Evolutionary conservation across 2,113 vertebrate genomes (phyloP), one percentile per base, ranked within the genome.

Genomic region (Engraulis encrasicolus): DNA sequence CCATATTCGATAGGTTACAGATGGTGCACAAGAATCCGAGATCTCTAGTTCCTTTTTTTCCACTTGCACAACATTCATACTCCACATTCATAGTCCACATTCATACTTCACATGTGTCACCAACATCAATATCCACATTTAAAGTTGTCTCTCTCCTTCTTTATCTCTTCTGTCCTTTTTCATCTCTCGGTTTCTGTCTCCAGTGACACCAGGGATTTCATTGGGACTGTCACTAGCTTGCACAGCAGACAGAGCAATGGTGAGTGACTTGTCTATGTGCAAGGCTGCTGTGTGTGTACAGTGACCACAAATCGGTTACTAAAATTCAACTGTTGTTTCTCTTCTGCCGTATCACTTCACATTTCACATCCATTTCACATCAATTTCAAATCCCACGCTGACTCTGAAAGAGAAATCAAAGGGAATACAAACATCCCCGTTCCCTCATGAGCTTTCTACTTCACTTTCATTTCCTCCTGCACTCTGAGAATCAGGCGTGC

Each of bases 221-320:
- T 77, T 91, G 12, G 90, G 90, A 9, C 20, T 91, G 77, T 85
- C 88, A 6, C 80, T 91, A 12, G 80, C 87, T n/a, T 90, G 90
- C 74, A 84, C 79, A 78, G 80, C 50, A 17, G 31, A 79, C 9
- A 83, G 80, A 45, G 88, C 87, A 0, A 31, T 84, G 82, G 90
- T 89, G 81, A 89, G 90, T 87, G 61, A 3, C 2, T 9, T n/a
- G n/a, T n/a, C n/a, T n/a, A n/a, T n/a, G n/a, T n/a, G n/a, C n/a
- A n/a, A n/a, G n/a, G n/a, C n/a, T n/a, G n/a, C n/a, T n/a, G n/a
- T n/a, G n/a, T n/a, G n/a, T n/a, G n/a, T n/a, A n/a, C n/a, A n/a
- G n/a, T n/a, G n/a, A 45, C 40, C 40, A 45, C 40, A 45, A 45
- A 45, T 45, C 3, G 40, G 40, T 45, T 45, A 9, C 40, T 45